Base-by-base conservation (phyloP, 2,888 invertebrate species). In the Leptothorax acervorum region DNA sequence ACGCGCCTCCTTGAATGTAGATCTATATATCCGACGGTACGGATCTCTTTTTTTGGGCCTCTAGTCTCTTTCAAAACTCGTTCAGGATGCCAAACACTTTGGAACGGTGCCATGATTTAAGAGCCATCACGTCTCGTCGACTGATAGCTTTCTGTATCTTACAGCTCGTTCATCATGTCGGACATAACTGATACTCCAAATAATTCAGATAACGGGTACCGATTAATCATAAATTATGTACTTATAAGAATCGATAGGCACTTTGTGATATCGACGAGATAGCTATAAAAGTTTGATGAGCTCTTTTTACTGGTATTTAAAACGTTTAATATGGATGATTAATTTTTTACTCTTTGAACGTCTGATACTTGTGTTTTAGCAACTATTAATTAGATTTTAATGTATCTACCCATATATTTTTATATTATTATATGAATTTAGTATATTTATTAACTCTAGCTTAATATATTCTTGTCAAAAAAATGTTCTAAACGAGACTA, bases 41-140 rank as follows among this genome's bases (percentile, higher is more conserved):
- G 31, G 66, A 79, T 70, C 57, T 48, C 35, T 57, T 79, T 57
- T 79, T 63, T 70, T 57, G 48, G 15, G n/a, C 2, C 12, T 57
- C 60, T 23, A 55, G 23, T 48, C 70, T 79, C 57, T 70, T 60
- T 79, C 57, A 60, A 79, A 79, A 79, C 57, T 66, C 42, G 8
- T 45, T 68, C 68, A 35, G 31, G 55, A 45, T 65, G n/a, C 76
- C 57, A 57, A 78, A 68, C 68, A 68, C 57, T 79, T 79, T 79
- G 79, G 70, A 79, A 57, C 35, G 68, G 45, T 70, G 79, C 79
- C 79, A 79, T 79, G 45, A 79, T 70, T 60, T 70, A 70, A 79
- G 70, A 70, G 70, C 70, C 57, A 79, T 79, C 70, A 63, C 35
- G 18, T 79, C 18, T 48, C 23, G 18, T 35, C 57, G 35, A 79